A percentile compares a stretch with the other conserved stretches of the same genome.
These are phyloP conservation scores for Crotalus viridis DNA, from an alignment of 2,113 vertebrate genomes.

Conservation along the genomic window DNA sequence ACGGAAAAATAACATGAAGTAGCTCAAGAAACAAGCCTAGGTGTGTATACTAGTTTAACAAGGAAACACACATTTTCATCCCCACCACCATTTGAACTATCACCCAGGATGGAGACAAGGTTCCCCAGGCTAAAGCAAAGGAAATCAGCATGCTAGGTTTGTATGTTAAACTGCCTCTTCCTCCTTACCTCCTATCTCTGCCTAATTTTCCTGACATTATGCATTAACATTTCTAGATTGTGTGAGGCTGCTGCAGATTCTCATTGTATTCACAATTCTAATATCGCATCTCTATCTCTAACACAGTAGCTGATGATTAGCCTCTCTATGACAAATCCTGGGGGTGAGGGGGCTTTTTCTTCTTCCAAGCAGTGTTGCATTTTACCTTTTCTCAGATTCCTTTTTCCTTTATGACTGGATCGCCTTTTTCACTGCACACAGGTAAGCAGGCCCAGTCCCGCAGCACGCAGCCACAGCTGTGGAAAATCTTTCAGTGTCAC, in stretches of 20 bases:
- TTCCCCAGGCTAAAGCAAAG: not conserved
- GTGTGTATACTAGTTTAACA: not conserved
- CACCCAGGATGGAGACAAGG: not conserved
- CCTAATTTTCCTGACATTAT: not conserved
- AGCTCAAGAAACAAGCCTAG: too few relatives aligned
- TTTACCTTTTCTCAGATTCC: not conserved
- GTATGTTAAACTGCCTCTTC: not conserved
- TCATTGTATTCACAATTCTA: not conserved
- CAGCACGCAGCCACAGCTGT: constrained; percentile 21
- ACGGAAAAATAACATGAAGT: not conserved
- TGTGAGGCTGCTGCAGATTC: not conserved
- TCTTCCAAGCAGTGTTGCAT: not conserved
- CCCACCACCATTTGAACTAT: not conserved
- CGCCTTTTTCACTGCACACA: constrained; percentile 10
- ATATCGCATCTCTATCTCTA: not conserved
- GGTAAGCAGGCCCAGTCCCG: not conserved
- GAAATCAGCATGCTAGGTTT: not conserved
- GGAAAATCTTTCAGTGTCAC: constrained; percentile 36
- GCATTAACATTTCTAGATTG: not conserved
- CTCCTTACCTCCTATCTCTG: not conserved
- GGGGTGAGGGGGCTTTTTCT: not conserved
- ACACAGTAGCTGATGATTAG: not conserved
- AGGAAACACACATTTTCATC: not conserved
- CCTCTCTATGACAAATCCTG: not conserved
- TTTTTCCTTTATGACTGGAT: not conserved